Percentiles rank a stretch among this genome's conserved stretches.
Evolutionary conservation across 2,113 vertebrate species (phyloP).

Genomic region (Oplegnathus fasciatus): DNA sequence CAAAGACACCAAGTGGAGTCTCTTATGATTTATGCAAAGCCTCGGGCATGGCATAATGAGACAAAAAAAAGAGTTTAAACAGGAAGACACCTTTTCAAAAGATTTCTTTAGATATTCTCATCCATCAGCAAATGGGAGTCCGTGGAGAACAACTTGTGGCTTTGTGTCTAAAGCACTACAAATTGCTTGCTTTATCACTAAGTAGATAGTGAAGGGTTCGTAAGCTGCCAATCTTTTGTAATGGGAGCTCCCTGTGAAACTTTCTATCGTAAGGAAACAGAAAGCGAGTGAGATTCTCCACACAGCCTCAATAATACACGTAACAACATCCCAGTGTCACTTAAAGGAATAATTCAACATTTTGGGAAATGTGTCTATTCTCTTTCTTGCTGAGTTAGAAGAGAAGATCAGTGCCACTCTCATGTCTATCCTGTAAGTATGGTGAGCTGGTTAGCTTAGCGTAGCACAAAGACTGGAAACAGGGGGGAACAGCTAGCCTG

Average conservation of each 20-base stretch:
- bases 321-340: constrained; percentile 5
- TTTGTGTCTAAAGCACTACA: constrained; percentile 42
- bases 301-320: constrained; percentile 3
- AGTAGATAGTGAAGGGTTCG: constrained; percentile 48
- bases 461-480: constrained; percentile 1
- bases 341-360: constrained; percentile 20
- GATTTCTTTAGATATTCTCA: constrained; percentile 49
- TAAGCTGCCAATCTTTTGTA: constrained; percentile 28
- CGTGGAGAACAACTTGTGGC: constrained; percentile 45
- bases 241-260: constrained; percentile 37
- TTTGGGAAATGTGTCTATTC: background rate
- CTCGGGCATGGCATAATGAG: constrained; percentile 39
- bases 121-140: constrained; percentile 49
- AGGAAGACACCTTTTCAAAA: constrained; percentile 48
- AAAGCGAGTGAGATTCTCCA: constrained; percentile 21
- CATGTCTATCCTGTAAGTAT: background rate
- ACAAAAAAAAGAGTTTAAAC: constrained; percentile 33
- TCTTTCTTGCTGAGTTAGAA: background rate
- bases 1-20: constrained; percentile 12
- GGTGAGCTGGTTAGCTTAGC: background rate
- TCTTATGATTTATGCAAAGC: constrained; percentile 48
- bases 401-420: background rate
- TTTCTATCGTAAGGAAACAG: background rate
- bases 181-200: constrained; percentile 42
- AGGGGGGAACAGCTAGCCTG: background rate